Base-by-base conservation (phyloP, 2,113 vertebrate species). In the Corydoras sp. region DNA sequence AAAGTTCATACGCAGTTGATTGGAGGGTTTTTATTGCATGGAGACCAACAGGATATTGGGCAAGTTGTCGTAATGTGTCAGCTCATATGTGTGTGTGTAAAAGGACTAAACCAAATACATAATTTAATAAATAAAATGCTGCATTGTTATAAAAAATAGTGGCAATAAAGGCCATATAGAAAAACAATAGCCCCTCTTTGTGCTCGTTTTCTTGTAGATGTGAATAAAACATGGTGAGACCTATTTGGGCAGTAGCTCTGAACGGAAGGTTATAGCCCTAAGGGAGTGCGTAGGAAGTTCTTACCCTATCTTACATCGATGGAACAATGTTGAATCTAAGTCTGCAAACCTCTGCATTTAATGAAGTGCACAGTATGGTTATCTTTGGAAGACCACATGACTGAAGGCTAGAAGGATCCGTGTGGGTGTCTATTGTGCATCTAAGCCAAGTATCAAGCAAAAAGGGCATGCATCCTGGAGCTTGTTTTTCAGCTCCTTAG, bases 201-300 rank as follows among this genome's bases (percentile, higher is more conserved):
- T 43, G 35, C 35, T 43, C 7, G 35, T 43, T 43, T 5, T 43
- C 7, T 43, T 43, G 9, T 55, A 5, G 11, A 48, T 58, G 62
- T 58, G 48, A 77, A 73, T 62, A 61, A 61, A 58, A 65, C 55
- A 59, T 49, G 29, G 54, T 31, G 18, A 32, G 60, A 54, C 14
- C 14, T 43, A 65, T 68, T 75, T 78, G 56, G 77, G 60, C 7
- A 59, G 54, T 61, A 65, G 67, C 13, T 6, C 11, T 72, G 69
- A 79, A 72, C 69, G 69, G 64, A 78, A 78, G 73, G 61, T 75
- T 71, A 72, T 59, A 65, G 56, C 69, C 73, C 69, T 67, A 2
- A 43, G 35, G 35, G 35, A 43, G 35, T 43, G 35, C 35, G 35
- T 72, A 50, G 77, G 73, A 72, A 49, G 69, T 35, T 30, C 50